Evolutionary conservation across 2,113 vertebrate genomes (phyloP).

Genomic region (Atherinomorus stipes): DNA sequence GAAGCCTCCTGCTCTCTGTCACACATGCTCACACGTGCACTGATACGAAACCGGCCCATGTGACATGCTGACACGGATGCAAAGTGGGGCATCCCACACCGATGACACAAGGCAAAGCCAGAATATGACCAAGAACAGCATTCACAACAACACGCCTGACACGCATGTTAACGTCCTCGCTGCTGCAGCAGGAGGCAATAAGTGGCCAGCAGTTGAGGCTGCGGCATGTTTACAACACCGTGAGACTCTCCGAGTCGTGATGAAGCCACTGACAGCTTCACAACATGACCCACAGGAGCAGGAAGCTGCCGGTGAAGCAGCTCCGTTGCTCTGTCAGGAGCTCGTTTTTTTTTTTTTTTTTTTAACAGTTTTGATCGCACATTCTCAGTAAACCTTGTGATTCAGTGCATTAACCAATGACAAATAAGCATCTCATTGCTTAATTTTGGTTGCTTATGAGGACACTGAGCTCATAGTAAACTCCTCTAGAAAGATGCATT

Average conservation of each 20-base stretch:
- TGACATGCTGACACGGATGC: background rate
- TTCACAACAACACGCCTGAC: background rate
- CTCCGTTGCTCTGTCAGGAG: conserved; percentile 1
- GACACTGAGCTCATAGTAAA: no score
- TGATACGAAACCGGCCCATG: background rate
- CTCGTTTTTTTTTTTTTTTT: background rate
- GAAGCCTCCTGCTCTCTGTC: conserved; percentile 8
- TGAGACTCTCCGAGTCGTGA: conserved; percentile 36
- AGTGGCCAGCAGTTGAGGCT: background rate
- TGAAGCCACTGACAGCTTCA: conserved; percentile 41
- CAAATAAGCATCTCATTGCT: background rate
- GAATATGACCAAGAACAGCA: background rate
- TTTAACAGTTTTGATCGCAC: background rate
- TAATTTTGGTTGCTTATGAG: background rate
- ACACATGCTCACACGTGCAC: background rate
- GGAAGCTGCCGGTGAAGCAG: background rate
- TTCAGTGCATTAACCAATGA: background rate
- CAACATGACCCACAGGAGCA: conserved; percentile 43
- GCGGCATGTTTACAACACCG: background rate
- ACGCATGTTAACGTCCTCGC: background rate
- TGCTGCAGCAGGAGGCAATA: conserved; percentile 25
- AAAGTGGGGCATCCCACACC: background rate
- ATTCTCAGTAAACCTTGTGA: background rate
- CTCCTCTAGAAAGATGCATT: no score
- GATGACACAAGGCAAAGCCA: background rate